Conservation (phyloP, 1,140 invertebrate species). For the Drosophila kohkoa region DNA sequence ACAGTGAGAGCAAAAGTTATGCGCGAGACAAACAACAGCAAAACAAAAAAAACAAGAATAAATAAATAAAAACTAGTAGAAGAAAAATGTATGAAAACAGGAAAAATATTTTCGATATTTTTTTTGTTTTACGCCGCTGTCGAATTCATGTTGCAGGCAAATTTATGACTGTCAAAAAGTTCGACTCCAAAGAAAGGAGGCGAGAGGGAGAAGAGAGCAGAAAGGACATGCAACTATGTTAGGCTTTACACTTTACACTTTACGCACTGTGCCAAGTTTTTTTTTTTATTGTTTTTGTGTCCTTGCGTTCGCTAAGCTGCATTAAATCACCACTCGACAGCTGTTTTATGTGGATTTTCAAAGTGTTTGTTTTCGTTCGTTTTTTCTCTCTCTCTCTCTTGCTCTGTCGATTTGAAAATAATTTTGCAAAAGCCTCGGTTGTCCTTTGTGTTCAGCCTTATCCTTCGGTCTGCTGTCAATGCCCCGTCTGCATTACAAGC, state of each 20-base stretch:
- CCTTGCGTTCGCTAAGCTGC: neutral
- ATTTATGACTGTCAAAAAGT: constrained; percentile 77
- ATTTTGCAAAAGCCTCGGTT: neutral
- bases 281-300: too few species aligned
- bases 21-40: constrained; percentile 28
- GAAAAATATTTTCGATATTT: constrained; percentile 18
- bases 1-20: constrained; percentile 35
- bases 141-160: constrained; percentile 72
- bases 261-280: constrained; percentile 26
- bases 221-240: constrained; percentile 31
- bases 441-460: neutral
- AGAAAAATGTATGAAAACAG: constrained; percentile 7
- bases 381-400: neutral
- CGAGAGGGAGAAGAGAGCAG: too few species aligned
- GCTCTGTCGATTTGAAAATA: neutral
- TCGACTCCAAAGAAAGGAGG: constrained; percentile 12
- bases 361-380: neutral
- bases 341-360: constrained; percentile 13
- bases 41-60: constrained; percentile 4
- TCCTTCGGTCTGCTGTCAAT: constrained; percentile 27
- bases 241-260: constrained; percentile 49
- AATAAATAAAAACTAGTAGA: constrained; percentile 6
- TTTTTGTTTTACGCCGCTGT: constrained; percentile 34
- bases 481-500: constrained; percentile 6
- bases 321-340: constrained; percentile 13